Base-by-base conservation (phyloP, 2,888 invertebrate species). In the Ramazzottius varieornatus region DNA sequence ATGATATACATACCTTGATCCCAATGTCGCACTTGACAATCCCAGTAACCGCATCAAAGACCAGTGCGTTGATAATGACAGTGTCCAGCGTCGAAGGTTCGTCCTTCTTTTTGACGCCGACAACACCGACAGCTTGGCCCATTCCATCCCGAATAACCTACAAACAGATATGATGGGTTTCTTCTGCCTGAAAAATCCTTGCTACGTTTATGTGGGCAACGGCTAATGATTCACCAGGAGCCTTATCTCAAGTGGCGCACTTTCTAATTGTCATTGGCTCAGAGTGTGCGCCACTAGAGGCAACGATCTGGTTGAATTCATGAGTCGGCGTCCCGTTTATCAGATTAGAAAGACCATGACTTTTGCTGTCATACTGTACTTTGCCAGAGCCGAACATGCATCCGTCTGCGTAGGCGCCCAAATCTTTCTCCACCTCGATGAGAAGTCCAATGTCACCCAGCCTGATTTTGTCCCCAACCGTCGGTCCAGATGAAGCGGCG, bases 301-400 rank as follows among this genome's bases (percentile, higher is more conserved):
- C n/a, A n/a, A n/a, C n/a, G n/a, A n/a, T n/a, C n/a, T n/a, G n/a
- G n/a, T n/a, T n/a, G n/a, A n/a, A n/a, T n/a, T n/a, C n/a, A n/a
- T n/a, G n/a, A n/a, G n/a, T n/a, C n/a, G n/a, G n/a, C n/a, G n/a
- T n/a, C n/a, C n/a, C n/a, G n/a, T n/a, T n/a, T n/a, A n/a, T n/a
- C n/a, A n/a, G n/a, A n/a, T n/a, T n/a, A n/a, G n/a, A n/a, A n/a
- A n/a, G n/a, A n/a, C n/a, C n/a, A n/a, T n/a, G n/a, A n/a, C n/a
- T n/a, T n/a, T n/a, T n/a, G n/a, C n/a, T n/a, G n/a, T n/a, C n/a
- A 46, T 33, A 16, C 29, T 29, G 65, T 67, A 73, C 74, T 70
- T 75, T 75, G 40, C 75, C 75, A n/a, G 74, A 73, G 1, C 75
- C 75, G 68, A 75, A 75, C 65, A 73, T 74, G 46, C 72, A 71